These are phyloP conservation scores for Tenthredo scrophulariae DNA, from an alignment of 2,888 invertebrate species.

Conservation along the genomic window DNA sequence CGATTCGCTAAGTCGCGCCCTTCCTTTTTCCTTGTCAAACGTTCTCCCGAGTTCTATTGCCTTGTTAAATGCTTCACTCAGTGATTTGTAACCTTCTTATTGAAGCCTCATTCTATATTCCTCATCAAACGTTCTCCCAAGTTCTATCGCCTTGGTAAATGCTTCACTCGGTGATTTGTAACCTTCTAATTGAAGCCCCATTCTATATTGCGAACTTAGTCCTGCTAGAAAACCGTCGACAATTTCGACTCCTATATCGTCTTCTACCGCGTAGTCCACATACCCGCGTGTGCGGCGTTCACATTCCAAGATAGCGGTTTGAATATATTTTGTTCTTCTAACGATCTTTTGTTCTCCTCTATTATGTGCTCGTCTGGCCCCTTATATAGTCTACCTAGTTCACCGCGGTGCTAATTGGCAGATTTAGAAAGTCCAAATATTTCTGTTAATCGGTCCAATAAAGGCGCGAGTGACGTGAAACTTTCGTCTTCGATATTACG, in stretches of 20 bases:
- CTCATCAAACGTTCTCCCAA: too few relatives aligned
- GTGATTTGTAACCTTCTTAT: not conserved
- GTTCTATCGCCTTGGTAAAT: not conserved
- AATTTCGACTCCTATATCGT: too few relatives aligned
- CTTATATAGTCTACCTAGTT: not conserved
- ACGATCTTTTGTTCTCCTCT: too few relatives aligned
- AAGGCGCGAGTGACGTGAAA: not conserved
- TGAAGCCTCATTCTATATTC: not conserved
- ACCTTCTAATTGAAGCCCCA: not conserved
- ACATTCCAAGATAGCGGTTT: not conserved
- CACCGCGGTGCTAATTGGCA: conserved; percentile 20
- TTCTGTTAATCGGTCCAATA: conserved; percentile 3
- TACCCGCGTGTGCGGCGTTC: not conserved
- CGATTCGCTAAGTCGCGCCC: not conserved
- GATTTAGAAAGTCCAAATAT: not conserved
- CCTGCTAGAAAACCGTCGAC: not conserved
- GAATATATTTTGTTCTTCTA: not conserved
- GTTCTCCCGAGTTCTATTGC: not conserved
- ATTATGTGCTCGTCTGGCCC: not conserved
- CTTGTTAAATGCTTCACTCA: not conserved
- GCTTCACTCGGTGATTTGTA: not conserved
- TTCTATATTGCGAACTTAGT: not conserved
- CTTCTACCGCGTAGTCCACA: not conserved
- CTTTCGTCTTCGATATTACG: not conserved
- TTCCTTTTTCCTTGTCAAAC: not conserved